Evolutionary conservation across 2,113 vertebrate genomes (phyloP).

Genomic region (Dissostichus mawsoni): DNA sequence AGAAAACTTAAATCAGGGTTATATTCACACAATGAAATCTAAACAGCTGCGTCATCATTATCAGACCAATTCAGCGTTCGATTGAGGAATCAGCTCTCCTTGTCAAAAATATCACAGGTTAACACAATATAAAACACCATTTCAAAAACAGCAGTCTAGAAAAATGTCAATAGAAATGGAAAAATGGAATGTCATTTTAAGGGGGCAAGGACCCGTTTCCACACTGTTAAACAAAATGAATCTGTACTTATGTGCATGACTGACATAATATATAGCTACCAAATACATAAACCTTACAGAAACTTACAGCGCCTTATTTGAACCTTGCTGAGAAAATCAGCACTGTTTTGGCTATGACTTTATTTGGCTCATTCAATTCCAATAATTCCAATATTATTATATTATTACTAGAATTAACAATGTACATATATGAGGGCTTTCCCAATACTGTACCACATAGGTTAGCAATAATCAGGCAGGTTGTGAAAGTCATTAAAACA

Average conservation of each 20-base stretch:
- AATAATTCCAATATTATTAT: too few species aligned
- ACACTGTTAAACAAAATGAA: neutral
- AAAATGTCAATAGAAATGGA: too few species aligned
- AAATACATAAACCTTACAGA: neutral
- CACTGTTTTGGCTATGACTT: neutral
- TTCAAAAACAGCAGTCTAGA: neutral
- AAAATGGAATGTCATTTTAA: neutral
- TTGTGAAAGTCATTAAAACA: neutral
- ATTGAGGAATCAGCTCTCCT: neutral
- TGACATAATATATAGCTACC: neutral
- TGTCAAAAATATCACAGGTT: neutral
- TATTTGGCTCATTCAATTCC: neutral
- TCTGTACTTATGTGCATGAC: neutral
- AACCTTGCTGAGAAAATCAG: neutral
- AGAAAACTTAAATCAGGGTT: neutral
- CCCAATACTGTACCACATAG: neutral
- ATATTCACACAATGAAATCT: neutral
- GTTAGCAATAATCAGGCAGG: neutral
- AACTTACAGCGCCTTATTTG: neutral
- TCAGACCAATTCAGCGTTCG: neutral
- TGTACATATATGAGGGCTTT: neutral
- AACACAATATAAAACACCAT: neutral
- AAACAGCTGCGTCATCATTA: slow-evolving; percentile 4
- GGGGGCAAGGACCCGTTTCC: neutral
- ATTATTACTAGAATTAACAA: too few species aligned